Base-by-base conservation (phyloP, 2,888 invertebrate species). In the Ornithoptera alexandrae region DNA sequence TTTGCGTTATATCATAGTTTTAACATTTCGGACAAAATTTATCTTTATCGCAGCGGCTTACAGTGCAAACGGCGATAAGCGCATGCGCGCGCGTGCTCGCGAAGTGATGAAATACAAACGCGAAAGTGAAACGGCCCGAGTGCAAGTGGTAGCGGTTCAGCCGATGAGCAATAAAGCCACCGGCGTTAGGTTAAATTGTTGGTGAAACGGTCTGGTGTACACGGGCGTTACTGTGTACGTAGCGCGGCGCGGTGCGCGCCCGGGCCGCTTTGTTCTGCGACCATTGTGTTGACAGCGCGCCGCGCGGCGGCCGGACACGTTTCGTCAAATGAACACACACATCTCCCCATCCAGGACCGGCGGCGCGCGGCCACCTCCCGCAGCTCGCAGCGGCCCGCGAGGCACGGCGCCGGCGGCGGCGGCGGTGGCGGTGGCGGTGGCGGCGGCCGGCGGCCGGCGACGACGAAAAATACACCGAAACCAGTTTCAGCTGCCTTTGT, bases 401-500 rank as follows among this genome's bases (percentile, higher is more conserved):
- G 85, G 86, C 86, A 85, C 83, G 79, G 77, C 80, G 80, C 74
- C 82, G 77, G 78, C 53, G 53, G 50, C 50, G 18, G 8, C 39
- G 39, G 18, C 53, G 82, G 77, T 76, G 63, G 30, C 53, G 82
- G 77, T 22, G 22, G 22, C 22, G n/a, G n/a, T n/a, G 17, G 8
- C 39, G 39, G 18, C 53, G 82, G 77, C 79, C 76, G 63, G 30
- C 53, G 82, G 77, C 79, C 76, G 63, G 30, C 53, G n/a, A n/a
- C n/a, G 83, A 80, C 89, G 84, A 89, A 89, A 88, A 87, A 84
- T 82, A 80, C 84, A 82, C 85, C 20, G 77, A 84, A 92, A 92
- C 92, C 91, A 90, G 91, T 91, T 92, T 86, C 78, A 84, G 81
- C 86, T 84, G 89, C 89, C 88, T 88, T 88, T 84, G 86, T 89